Conservation (phyloP, 2,888 invertebrate species). For the Hipparchia sbordonii region DNA sequence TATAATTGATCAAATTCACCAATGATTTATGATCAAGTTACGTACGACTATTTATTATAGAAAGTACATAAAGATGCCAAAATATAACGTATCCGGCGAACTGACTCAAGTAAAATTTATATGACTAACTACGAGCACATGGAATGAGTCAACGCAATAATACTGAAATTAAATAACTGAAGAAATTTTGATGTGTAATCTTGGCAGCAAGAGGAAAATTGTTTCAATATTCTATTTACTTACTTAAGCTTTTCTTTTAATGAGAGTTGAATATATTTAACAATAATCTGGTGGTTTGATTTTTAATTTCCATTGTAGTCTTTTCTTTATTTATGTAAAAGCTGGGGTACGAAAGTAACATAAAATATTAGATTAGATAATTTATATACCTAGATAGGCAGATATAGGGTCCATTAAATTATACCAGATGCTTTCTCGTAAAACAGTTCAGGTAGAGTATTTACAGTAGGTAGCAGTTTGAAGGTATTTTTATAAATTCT, state of each 20-base stretch:
- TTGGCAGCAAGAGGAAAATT: slow-evolving; percentile 13
- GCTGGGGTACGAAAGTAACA: too few relatives aligned
- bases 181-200: slow-evolving; percentile 46
- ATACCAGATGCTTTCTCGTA: not conserved
- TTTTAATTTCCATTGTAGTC: not conserved
- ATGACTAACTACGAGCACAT: slow-evolving; percentile 61
- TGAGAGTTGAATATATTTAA: not conserved
- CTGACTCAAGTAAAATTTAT: slow-evolving; percentile 66
- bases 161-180: slow-evolving; percentile 51
- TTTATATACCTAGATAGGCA: not conserved
- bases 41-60: slow-evolving; percentile 16
- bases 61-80: slow-evolving; percentile 34
- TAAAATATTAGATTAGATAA: too few relatives aligned
- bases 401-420: not conserved
- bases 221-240: not conserved
- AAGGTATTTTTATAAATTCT: not conserved
- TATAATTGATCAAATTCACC: not conserved
- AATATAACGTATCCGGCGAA: slow-evolving; percentile 33
- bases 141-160: slow-evolving; percentile 56
- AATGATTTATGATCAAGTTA: not conserved
- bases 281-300: not conserved
- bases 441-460: not conserved
- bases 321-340: too few relatives aligned
- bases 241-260: not conserved
- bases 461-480: not conserved